phyloP scores from a whole-genome alignment of 23 tunicate species.

The Trididemnum nubilum region DNA sequence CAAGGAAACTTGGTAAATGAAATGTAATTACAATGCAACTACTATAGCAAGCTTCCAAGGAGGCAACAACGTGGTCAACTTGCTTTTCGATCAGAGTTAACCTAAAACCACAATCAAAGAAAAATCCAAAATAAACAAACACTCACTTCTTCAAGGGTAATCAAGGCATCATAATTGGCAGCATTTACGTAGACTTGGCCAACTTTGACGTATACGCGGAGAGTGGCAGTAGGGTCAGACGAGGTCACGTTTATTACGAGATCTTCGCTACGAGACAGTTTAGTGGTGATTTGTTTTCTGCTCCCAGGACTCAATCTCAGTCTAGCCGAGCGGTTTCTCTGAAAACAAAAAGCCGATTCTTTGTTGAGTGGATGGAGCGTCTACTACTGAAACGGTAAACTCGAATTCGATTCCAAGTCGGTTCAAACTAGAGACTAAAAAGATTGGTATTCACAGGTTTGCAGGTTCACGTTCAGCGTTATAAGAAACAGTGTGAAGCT shows the following conservation, averaged over 20 bases:
- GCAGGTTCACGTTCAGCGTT: too few relatives aligned
- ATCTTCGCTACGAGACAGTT: not conserved
- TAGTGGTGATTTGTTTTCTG: constrained; percentile 1
- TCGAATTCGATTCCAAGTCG: too few relatives aligned
- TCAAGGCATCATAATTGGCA: not conserved
- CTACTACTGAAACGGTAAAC: too few relatives aligned
- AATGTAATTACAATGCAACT: too few relatives aligned
- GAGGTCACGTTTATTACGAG: not conserved
- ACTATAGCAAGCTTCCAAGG: too few relatives aligned
- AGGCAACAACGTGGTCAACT: too few relatives aligned
- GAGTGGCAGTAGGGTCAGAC: not conserved
- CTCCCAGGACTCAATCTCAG: not conserved
- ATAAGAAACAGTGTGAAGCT: too few relatives aligned
- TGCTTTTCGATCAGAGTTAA: too few relatives aligned
- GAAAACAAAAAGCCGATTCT: not conserved
- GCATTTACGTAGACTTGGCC: not conserved
- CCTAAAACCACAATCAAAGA: too few relatives aligned
- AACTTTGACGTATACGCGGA: constrained; percentile 7
- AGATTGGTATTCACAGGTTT: not conserved
- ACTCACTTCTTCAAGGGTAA: not conserved
- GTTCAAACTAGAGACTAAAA: too few relatives aligned
- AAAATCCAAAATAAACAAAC: too few relatives aligned
- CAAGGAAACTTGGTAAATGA: too few relatives aligned
- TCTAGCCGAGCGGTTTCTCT: not conserved
- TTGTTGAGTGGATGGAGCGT: not conserved